These are phyloP conservation scores for Dasyprocta punctata DNA, from an alignment of 2,113 vertebrate species.

Conservation along the genomic window DNA sequence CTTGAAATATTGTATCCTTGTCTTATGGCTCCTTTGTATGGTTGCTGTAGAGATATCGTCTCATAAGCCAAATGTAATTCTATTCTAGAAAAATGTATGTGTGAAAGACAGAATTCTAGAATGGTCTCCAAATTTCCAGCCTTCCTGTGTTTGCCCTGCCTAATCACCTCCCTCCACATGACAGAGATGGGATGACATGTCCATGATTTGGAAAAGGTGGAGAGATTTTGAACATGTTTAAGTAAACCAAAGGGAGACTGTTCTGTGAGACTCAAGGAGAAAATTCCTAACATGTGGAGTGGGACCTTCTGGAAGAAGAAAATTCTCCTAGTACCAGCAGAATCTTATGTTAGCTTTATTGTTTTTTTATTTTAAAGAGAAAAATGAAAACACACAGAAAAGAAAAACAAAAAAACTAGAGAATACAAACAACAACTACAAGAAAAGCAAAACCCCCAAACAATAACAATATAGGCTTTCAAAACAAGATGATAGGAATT, in stretches of 20 bases:
- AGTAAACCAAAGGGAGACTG: neutral
- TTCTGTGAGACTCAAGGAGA: neutral
- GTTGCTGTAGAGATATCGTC: neutral
- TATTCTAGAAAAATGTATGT: neutral
- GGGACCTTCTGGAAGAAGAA: neutral
- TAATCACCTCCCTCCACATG: neutral
- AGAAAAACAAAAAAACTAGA: too few species aligned
- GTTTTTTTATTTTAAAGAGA: too few species aligned
- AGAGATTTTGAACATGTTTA: neutral
- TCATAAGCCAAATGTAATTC: neutral
- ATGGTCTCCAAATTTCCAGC: neutral
- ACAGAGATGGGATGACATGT: neutral
- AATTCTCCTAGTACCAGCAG: neutral
- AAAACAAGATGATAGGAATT: too few species aligned
- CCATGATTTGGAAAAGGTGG: neutral
- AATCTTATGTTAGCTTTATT: neutral
- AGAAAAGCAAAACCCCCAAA: too few species aligned
- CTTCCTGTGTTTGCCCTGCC: accelerated
- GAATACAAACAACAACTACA: too few species aligned
- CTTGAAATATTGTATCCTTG: neutral
- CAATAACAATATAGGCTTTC: too few species aligned
- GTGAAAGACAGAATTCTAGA: neutral
- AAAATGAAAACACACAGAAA: too few species aligned
- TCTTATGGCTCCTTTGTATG: neutral
- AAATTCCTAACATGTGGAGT: neutral